Evolutionary conservation across 2,888 invertebrate genomes (phyloP).

Genomic region (Oscheius sp.): DNA sequence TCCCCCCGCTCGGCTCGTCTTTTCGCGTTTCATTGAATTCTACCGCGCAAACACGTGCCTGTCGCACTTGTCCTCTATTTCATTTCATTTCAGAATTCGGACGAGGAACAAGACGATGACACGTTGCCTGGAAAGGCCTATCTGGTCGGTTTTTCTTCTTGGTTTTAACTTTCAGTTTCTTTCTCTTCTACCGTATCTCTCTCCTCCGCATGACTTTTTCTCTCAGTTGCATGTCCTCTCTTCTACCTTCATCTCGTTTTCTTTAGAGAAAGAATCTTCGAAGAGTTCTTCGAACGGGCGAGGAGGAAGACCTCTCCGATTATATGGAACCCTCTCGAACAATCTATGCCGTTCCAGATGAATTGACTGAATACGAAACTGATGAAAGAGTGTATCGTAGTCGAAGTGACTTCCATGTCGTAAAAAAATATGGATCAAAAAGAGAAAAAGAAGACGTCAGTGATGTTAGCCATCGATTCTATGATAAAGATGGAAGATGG

Average conservation of each 20-base stretch:
- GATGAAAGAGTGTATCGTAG: not conserved
- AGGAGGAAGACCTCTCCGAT: constrained; percentile 9
- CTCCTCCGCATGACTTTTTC: not conserved
- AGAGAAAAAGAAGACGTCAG: constrained; percentile 17
- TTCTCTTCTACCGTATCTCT: constrained; percentile 16
- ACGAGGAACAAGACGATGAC: constrained; percentile 30
- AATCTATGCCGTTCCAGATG: constrained; percentile 8
- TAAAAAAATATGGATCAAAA: constrained; percentile 38
- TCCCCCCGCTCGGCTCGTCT: constrained; percentile 7
- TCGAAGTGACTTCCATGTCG: constrained; percentile 30
- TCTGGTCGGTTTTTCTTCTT: constrained; percentile 22
- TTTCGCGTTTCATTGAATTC: not conserved
- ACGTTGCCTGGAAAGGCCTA: constrained; percentile 26
- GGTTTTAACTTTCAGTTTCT: constrained; percentile 8
- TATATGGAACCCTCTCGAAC: constrained; percentile 14
- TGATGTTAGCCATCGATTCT: constrained; percentile 50
- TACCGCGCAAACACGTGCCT: not conserved
- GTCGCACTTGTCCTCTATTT: not conserved
- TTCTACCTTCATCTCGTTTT: not conserved
- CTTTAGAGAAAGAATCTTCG: constrained; percentile 30
- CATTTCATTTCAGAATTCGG: constrained; percentile 1
- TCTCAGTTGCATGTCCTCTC: not conserved
- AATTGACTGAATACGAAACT: not conserved
- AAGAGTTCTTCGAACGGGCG: constrained; percentile 1
- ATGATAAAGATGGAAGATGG: constrained; percentile 47